Evolutionary conservation across 2,888 invertebrate species (phyloP), one percentile per base, ranked within the genome.

Genomic region (Microplitis deprimator): DNA sequence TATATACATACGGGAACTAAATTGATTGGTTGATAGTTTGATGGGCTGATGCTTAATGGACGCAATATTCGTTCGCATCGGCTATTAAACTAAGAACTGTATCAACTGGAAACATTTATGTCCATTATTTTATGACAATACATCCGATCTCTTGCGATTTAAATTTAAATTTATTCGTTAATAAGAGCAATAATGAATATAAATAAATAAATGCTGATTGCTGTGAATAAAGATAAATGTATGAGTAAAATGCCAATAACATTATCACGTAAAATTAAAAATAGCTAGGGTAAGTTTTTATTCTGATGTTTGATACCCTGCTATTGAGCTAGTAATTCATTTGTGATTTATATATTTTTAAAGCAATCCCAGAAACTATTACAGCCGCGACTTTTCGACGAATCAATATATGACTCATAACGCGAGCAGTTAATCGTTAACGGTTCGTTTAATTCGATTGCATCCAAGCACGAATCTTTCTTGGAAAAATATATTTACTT

Each of bases 361-460:
- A 72, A 39, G 72, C 64, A 64, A 64, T 72, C 41, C 17, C 20
- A 72, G 72, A 39, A 74, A 68, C 68, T 13, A 75, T 39, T 75
- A 76, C 73, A 65, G 16, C 17, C 70, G 50, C 50, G n/a, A 67
- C 61, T 13, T 65, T 8, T 62, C 20, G 38, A 64, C 64, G 61
- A 81, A 81, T 83, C 79, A 79, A 74, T 78, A 29, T 85, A 81
- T 81, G 79, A 77, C 81, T 82, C 82, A 79, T 78, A 77, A 80
- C 76, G 72, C 38, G 17, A 10, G 79, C 81, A 81, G 82, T 85
- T 83, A 83, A 79, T 80, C 80, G 82, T 83, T 83, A 84, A 84
- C 84, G 81, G 81, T 73, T 82, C 78, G 79, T 77, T 82, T 84
- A 83, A 85, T 85, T 85, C 83, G 81, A 85, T 85, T 83, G 84